Base-by-base conservation (phyloP, 1,140 invertebrate genomes). In the Drosophila saltans region DNA sequence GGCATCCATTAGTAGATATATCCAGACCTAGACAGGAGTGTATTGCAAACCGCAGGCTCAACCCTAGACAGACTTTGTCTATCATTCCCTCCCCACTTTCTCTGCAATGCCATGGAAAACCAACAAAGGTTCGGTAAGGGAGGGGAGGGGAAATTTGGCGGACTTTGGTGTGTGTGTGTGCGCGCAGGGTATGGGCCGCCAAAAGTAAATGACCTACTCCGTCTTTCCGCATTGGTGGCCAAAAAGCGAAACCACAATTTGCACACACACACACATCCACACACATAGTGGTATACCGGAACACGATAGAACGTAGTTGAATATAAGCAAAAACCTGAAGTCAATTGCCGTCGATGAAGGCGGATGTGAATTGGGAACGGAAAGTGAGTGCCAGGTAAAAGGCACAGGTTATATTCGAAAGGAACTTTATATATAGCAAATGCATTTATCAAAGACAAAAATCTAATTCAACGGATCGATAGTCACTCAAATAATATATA, bases 331-430 rank as follows among this genome's bases (percentile, higher is more conserved):
- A 41, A 66, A 41, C 26, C 39, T 5, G 63, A 21, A 24, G 33
- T 48, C 16, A 60, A 24, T n/a, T 40, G 36, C 26, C 45, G 30
- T 36, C 21, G 40, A 11, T 40, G 52, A 2, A 52, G 48, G 24
- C 81, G 81, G 81, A 78, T 80, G 81, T 69, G 73, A 62, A 78
- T 84, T 72, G 81, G 65, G 81, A 74, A 64, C 81, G 81, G 81
- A 80, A 83, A 77, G 81, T 67, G 63, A 69, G 59, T 16, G 6
- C 64, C 72, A 84, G 81, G 81, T 76, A 84, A 36, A 16, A 11
- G 36, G 66, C 45, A 52, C 45, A 52, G 21, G 2, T 16, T 16
- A 7, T 6, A 7, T 48, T 48, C 45, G 24, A 52, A 52, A 52
- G 7, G 2, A 52, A 52, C 45, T 26, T 4, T 10, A 52, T 10